These are phyloP conservation scores for Rotaria socialis DNA, from an alignment of 2,888 invertebrate genomes.

Conservation along the genomic window DNA sequence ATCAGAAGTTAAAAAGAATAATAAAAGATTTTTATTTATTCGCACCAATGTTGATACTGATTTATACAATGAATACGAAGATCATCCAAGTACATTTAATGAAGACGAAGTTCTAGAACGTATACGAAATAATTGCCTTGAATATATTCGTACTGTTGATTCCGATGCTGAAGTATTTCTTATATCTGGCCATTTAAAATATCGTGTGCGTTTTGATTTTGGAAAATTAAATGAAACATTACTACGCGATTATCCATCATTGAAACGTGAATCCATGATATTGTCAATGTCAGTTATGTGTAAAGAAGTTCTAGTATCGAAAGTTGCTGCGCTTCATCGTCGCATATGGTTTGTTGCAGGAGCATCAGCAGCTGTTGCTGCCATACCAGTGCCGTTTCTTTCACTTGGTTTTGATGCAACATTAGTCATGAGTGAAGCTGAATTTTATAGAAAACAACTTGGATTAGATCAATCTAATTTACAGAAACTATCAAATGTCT, in stretches of 20 bases:
- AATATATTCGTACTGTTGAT: conserved; percentile 9
- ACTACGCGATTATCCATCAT: conserved; percentile 22
- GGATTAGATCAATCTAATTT: conserved; percentile 15
- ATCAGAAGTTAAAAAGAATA: conserved; percentile 35
- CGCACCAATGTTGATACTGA: background rate
- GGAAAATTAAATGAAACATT: conserved; percentile 31
- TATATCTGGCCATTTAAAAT: conserved; percentile 13
- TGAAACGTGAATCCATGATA: conserved; percentile 35
- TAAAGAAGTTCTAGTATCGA: background rate
- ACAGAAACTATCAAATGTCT: background rate
- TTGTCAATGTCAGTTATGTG: conserved; percentile 34
- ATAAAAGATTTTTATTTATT: conserved; percentile 25
- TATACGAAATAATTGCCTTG: conserved; percentile 9
- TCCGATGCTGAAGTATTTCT: background rate
- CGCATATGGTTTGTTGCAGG: background rate
- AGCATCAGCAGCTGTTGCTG: conserved; percentile 26
- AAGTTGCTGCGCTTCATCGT: conserved; percentile 4
- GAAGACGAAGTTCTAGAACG: background rate
- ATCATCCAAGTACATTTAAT: conserved; percentile 17
- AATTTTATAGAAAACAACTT: conserved; percentile 20
- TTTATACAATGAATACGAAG: conserved; percentile 20
- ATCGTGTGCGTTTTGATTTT: background rate
- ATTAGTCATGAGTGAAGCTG: conserved; percentile 1
- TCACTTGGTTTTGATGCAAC: conserved; percentile 27
- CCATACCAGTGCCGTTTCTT: background rate